Evolutionary conservation across 1,140 invertebrate species (phyloP).

Genomic region (Diploscapter pachys): DNA sequence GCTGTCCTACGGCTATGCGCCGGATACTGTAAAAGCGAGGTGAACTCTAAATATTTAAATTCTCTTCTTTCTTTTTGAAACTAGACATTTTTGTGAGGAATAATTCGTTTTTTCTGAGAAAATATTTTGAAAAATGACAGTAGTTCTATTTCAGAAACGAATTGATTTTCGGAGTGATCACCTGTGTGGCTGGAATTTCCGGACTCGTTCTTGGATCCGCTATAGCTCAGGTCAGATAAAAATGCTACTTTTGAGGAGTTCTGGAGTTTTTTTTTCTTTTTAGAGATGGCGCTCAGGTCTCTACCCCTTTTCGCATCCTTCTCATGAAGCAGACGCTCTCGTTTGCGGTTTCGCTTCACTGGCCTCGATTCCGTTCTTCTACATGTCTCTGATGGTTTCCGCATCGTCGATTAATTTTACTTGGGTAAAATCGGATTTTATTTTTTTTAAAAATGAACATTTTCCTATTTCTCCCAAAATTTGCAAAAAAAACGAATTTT

Average conservation of each 20-base stretch:
- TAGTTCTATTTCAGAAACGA: constrained; percentile 70
- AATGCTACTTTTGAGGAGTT: neutral
- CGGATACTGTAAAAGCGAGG: neutral
- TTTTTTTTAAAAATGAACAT: no score
- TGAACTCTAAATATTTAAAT: no score
- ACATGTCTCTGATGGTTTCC: constrained; percentile 65
- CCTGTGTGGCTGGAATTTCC: constrained; percentile 83
- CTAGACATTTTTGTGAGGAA: no score
- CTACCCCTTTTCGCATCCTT: no score
- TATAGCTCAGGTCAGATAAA: neutral
- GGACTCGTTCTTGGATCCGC: constrained; percentile 81
- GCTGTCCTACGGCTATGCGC: neutral
- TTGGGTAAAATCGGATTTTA: constrained; percentile 28
- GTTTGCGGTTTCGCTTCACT: constrained; percentile 86
- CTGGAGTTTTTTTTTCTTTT: no score
- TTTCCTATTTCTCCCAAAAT: no score
- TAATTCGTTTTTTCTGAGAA: neutral
- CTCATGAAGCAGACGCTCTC: constrained; percentile 75
- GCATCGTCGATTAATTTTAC: constrained; percentile 16
- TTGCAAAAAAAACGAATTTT: neutral
- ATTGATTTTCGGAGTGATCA: constrained; percentile 85
- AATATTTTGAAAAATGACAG: neutral
- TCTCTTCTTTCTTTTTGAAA: no score
- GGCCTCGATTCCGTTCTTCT: constrained; percentile 75
- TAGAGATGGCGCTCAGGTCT: no score